Percentiles rank a stretch among this genome's conserved stretches.
phyloP scores from a whole-genome alignment of 2,113 vertebrate genomes.

The Gambusia holbrooki region DNA sequence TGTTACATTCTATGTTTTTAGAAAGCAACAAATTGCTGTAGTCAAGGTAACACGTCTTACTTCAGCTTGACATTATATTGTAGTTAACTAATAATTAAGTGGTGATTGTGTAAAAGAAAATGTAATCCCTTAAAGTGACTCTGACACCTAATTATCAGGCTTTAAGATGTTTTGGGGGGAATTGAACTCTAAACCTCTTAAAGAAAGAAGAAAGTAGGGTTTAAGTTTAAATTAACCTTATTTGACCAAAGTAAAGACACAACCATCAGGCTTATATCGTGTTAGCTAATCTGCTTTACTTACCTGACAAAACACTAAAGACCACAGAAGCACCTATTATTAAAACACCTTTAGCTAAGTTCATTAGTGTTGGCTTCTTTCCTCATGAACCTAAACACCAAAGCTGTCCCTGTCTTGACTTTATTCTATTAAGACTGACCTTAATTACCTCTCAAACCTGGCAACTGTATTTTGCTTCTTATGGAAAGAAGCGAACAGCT shows the following conservation, averaged over 20 bases:
- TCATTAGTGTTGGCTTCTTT: not conserved
- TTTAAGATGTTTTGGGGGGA: not conserved
- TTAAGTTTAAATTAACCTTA: not conserved
- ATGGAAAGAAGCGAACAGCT: not conserved
- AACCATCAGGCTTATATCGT: not conserved
- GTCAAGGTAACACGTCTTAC: not conserved
- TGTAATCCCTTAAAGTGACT: not conserved
- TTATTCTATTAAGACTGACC: not conserved
- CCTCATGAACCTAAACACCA: not conserved
- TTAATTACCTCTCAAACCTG: not conserved
- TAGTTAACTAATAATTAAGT: not conserved
- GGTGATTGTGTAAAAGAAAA: not conserved
- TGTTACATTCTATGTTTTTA: not conserved
- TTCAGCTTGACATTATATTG: no score
- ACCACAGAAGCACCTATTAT: not conserved
- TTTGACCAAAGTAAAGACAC: not conserved
- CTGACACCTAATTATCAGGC: not conserved
- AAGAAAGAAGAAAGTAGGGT: not conserved
- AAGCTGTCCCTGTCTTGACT: not conserved
- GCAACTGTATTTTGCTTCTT: not conserved
- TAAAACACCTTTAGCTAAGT: not conserved
- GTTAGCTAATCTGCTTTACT: not conserved
- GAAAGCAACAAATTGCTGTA: rapidly evolving
- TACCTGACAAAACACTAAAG: not conserved
- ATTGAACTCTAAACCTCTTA: not conserved